Base-by-base conservation (phyloP, 2,113 vertebrate species). In the Podarcis raffonei region DNA sequence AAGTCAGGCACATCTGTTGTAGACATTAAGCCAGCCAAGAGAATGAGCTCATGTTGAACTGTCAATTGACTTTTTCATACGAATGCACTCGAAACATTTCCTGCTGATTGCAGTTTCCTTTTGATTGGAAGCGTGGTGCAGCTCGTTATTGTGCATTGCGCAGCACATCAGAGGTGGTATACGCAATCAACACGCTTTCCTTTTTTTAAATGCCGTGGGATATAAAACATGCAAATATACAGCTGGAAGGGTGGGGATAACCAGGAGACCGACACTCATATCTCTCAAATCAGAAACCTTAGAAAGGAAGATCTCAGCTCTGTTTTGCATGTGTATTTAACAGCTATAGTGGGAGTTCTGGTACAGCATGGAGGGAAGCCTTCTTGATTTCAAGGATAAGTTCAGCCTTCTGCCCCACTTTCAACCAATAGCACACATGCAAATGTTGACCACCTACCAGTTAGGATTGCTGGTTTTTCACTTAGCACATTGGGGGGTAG, bases 51-150 rank as follows among this genome's bases (percentile, higher is more conserved):
- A 16, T 87, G 53, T 74, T 53, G 71, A 81, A 88, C 27, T 76
- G 69, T 30, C 87, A 65, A 39, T 76, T 82, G 57, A 82, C 69
- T 88, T 82, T 62, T 74, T 57, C 71, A n/a, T 75, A n/a, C 74
- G n/a, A 87, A 75, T 30, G 68, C 18, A 42, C 37, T 88, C 6
- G 48, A 79, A 59, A 83, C 80, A 88, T 88, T 82, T 11, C 37
- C 37, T 78, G 11, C 35, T 81, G 42, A 81, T 57, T 59, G 65
- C 27, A 4, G 35, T 48, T 88, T 75, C 27, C 53, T 76, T 86
- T 83, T 59, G 27, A 83, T 32, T 57, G 65, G 59, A 65, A 62
- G 37, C 3, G 62, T 72, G 25, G 35, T 62, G 18, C 62, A 68
- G 39, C 37, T 68, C 16, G 53, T n/a, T 27, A 8, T 74, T 37